Conservation (phyloP, 2,888 invertebrate genomes). For the Mythimna albipuncta region DNA sequence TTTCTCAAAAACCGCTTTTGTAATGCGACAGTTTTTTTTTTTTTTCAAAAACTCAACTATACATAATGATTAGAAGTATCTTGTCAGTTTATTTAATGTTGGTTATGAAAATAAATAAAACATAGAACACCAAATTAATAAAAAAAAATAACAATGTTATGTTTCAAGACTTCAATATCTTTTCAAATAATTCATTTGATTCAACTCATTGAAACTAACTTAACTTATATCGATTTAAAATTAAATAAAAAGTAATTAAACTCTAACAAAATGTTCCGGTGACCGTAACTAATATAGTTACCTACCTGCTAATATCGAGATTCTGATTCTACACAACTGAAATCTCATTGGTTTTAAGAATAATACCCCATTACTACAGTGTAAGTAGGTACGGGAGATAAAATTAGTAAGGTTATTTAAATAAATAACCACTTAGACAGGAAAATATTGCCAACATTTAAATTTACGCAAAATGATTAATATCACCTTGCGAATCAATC, state of each 20-base stretch:
- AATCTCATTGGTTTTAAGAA: slow-evolving; percentile 23
- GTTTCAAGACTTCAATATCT: slow-evolving; percentile 6
- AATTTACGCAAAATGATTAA: slow-evolving; percentile 11
- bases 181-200: neutral
- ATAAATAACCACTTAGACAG: slow-evolving; percentile 5
- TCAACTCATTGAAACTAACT: neutral
- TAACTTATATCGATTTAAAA: slow-evolving; percentile 22
- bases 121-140: slow-evolving; percentile 4
- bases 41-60: neutral
- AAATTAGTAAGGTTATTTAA: slow-evolving; percentile 3
- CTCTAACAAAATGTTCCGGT: slow-evolving; percentile 15
- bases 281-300: slow-evolving; percentile 41
- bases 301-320: slow-evolving; percentile 33
- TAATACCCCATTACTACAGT: slow-evolving; percentile 1
- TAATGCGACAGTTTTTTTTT: too few relatives aligned
- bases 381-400: neutral
- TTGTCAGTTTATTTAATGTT: neutral
- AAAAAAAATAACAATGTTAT: slow-evolving; percentile 4
- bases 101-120: neutral
- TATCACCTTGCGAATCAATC: slow-evolving; percentile 32
- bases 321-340: slow-evolving; percentile 43
- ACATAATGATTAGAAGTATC: slow-evolving; percentile 14
- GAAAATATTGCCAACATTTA: slow-evolving; percentile 5
- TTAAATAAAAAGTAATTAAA: slow-evolving; percentile 21
- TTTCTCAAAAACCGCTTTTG: too few relatives aligned